These are phyloP conservation scores for Drosophila flavopinicola DNA, from an alignment of 2,888 invertebrate species.

Conservation along the genomic window DNA sequence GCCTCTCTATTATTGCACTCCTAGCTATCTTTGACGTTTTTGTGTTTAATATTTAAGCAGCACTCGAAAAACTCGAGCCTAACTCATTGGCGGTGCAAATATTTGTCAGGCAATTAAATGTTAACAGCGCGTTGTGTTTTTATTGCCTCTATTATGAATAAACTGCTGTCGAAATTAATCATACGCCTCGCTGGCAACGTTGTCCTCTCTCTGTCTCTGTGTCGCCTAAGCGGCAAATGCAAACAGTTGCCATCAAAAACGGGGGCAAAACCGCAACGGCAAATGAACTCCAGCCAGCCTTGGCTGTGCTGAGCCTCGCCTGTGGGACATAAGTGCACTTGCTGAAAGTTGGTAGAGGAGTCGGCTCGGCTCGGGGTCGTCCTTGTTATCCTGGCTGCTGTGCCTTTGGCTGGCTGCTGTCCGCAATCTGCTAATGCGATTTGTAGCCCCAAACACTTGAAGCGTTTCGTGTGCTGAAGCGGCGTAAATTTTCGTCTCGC, in stretches of 20 bases:
- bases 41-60: conserved; percentile 50
- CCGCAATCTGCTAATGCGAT: conserved; percentile 60
- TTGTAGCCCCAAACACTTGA: conserved; percentile 55
- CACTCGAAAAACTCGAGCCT: conserved; percentile 47
- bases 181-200: conserved; percentile 54
- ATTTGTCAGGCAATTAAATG: conserved; percentile 74
- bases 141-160: conserved; percentile 40
- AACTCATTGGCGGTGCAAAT: conserved; percentile 63
- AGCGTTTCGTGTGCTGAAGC: conserved; percentile 43
- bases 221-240: conserved; percentile 21
- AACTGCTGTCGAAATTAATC: conserved; percentile 58
- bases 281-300: conserved; percentile 42
- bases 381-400: conserved; percentile 12
- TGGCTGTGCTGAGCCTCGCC: too few relatives aligned
- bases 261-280: conserved; percentile 30
- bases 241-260: conserved; percentile 31
- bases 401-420: conserved; percentile 17
- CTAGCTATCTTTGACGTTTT: not conserved
- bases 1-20: not conserved
- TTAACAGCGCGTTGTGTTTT: conserved; percentile 48
- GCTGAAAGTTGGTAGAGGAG: conserved; percentile 12
- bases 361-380: not conserved
- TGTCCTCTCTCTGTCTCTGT: too few relatives aligned
- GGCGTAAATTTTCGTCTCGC: conserved; percentile 51
- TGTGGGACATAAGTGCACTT: conserved; percentile 45